These are phyloP conservation scores for Vesta saturnalis DNA, from an alignment of 2,888 invertebrate genomes.

Conservation along the genomic window DNA sequence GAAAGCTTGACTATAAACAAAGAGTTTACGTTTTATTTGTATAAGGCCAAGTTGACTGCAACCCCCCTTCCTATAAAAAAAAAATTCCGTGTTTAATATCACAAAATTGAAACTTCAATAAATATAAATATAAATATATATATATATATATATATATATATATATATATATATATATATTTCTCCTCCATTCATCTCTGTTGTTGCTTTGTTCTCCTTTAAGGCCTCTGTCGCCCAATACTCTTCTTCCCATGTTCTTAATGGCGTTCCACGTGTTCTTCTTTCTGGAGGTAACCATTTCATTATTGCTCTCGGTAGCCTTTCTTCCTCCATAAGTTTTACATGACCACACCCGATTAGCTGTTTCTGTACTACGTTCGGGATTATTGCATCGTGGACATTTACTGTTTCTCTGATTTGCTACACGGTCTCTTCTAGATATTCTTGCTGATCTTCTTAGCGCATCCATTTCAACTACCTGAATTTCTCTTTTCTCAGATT, in stretches of 20 bases:
- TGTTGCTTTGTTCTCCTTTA: conserved; percentile 1
- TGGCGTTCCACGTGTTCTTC: not conserved
- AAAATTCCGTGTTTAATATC: too few relatives aligned
- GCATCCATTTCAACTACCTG: not conserved
- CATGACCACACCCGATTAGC: not conserved
- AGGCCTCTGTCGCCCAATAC: not conserved
- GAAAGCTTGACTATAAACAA: too few relatives aligned
- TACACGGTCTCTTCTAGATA: not conserved
- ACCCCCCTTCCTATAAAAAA: too few relatives aligned
- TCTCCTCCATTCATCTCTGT: not conserved
- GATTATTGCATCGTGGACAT: not conserved
- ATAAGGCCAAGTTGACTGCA: too few relatives aligned
- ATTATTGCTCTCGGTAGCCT: not conserved
- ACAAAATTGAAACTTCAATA: too few relatives aligned
- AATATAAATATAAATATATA: too few relatives aligned
- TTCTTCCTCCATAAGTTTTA: not conserved
- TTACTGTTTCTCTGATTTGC: not conserved
- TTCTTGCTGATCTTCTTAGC: too few relatives aligned
- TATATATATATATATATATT: too few relatives aligned
- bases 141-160: too few relatives aligned
- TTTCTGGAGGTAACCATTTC: conserved; percentile 5
- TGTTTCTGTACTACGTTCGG: too few relatives aligned
- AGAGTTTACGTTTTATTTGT: too few relatives aligned
- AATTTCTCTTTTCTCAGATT: not conserved
- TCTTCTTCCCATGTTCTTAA: not conserved